Conservation (phyloP, 2,797 vertebrate species). For the Alcedo quadribrachys region DNA sequence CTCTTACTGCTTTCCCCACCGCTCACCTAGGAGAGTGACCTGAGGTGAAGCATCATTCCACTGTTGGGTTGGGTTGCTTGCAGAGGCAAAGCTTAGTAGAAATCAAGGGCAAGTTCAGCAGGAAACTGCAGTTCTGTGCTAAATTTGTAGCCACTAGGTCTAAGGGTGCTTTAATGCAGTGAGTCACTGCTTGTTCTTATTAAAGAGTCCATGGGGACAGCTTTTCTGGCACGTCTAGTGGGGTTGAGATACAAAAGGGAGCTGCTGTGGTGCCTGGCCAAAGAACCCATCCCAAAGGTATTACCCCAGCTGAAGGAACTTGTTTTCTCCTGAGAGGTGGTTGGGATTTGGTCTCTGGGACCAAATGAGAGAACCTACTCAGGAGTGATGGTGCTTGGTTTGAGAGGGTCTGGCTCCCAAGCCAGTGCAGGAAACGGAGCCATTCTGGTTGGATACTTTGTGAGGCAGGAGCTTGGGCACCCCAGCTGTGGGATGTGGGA, state of each 20-base stretch:
- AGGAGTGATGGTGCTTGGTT: accelerated
- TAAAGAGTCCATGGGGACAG: neutral
- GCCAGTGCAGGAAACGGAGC: neutral
- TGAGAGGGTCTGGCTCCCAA: neutral
- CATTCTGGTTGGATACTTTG: neutral
- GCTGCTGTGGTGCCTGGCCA: neutral
- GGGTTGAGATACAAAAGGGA: neutral
- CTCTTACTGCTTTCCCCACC: neutral
- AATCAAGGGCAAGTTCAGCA: neutral
- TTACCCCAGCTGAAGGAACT: neutral
- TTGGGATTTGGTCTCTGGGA: neutral
- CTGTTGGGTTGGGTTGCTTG: accelerated
- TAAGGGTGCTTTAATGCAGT: slow-evolving; percentile 8
- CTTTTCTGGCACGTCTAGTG: neutral
- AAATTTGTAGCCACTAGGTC: neutral
- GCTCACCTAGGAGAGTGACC: accelerated
- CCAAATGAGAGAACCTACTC: neutral
- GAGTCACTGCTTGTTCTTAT: neutral
- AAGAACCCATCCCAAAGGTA: neutral
- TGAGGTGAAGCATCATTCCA: neutral
- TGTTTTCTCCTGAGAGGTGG: neutral
- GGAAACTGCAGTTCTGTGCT: neutral
- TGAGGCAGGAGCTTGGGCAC: neutral
- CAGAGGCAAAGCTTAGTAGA: neutral
- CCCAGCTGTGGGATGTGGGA: neutral